These are phyloP conservation scores for Spea bombifrons DNA, from an alignment of 2,113 vertebrate genomes.

Conservation along the genomic window DNA sequence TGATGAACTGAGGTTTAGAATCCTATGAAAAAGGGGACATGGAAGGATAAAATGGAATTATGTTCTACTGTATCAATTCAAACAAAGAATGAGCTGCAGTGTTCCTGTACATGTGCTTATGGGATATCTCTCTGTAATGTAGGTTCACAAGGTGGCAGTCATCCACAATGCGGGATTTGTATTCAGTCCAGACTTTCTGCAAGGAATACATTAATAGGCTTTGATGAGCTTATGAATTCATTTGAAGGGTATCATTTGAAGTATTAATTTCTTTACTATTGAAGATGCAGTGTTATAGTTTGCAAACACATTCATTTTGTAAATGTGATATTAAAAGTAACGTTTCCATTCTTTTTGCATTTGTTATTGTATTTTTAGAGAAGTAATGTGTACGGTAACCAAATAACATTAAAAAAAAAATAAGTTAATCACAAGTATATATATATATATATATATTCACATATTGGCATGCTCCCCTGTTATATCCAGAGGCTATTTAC, in stretches of 20 bases:
- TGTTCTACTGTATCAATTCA: constrained; percentile 35
- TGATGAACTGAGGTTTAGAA: constrained; percentile 43
- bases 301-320: background rate
- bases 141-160: constrained; percentile 44
- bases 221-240: constrained; percentile 42
- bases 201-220: constrained; percentile 48
- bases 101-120: constrained; percentile 34
- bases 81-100: constrained; percentile 32
- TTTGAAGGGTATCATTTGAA: constrained; percentile 31
- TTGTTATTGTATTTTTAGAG: background rate
- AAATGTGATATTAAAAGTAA: too few species aligned
- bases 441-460: too few species aligned
- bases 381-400: too few species aligned
- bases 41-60: constrained; percentile 42
- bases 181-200: constrained; percentile 35
- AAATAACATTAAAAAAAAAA: too few species aligned
- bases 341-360: background rate
- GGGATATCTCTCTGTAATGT: constrained; percentile 24
- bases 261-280: constrained; percentile 25
- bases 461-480: too few species aligned
- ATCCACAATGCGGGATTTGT: constrained; percentile 43
- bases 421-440: too few species aligned
- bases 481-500: too few species aligned
- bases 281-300: constrained; percentile 17
- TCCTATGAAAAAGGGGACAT: constrained; percentile 35